Percentiles rank a stretch among this genome's conserved stretches.
phyloP scores from a whole-genome alignment of 2,888 invertebrate species.

The Thalpophila matura region DNA sequence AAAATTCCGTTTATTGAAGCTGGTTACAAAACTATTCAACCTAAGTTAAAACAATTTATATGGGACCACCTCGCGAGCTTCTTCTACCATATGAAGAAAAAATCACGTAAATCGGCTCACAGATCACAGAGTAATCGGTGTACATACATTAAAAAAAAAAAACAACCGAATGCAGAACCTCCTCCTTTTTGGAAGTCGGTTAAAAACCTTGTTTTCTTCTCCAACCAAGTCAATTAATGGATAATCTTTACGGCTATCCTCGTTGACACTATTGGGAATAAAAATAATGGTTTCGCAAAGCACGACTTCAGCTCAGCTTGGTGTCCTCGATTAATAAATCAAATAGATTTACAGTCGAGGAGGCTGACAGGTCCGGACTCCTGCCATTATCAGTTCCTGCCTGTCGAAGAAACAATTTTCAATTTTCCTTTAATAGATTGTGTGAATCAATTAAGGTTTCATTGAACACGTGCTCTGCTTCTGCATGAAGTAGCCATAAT shows the following conservation, averaged over 20 bases:
- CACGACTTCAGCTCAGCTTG: constrained; percentile 4
- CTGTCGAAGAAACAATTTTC: constrained; percentile 49
- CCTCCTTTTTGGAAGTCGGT: no score
- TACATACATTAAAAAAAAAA: no score
- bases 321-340: constrained; percentile 42
- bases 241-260: constrained; percentile 24
- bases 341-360: constrained; percentile 54
- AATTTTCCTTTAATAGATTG: constrained; percentile 34
- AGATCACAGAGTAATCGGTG: no score
- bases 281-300: constrained; percentile 50
- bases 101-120: no score
- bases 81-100: no score
- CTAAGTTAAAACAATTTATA: no score
- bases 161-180: no score
- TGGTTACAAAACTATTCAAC: no score
- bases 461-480: constrained; percentile 29
- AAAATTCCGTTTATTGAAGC: no score
- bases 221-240: constrained; percentile 25
- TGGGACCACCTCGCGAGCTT: no score
- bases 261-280: constrained; percentile 43
- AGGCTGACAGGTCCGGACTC: constrained; percentile 36
- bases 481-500: background rate
- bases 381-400: constrained; percentile 37
- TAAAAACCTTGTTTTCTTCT: background rate
- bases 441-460: constrained; percentile 42